Conservation (phyloP, 2,113 vertebrate species). For the Melanostigma gelatinosum region DNA sequence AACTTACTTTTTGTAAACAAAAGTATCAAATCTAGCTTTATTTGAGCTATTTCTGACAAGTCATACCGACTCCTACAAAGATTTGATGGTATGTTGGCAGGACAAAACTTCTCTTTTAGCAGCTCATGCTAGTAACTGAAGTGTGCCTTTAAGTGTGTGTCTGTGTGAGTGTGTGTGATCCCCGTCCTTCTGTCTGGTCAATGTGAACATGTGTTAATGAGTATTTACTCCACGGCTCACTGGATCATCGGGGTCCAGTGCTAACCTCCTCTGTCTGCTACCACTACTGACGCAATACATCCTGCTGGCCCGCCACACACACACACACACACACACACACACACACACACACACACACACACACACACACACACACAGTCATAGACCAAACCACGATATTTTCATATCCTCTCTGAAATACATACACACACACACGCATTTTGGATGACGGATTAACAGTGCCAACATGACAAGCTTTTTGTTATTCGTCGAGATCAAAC, state of each 20-base stretch:
- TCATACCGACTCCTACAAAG: background rate
- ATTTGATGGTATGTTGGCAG: background rate
- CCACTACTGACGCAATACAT: conserved; percentile 61
- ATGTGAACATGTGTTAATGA: conserved; percentile 74
- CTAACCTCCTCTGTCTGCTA: conserved; percentile 64
- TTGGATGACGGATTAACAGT: too few relatives aligned
- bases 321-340: background rate
- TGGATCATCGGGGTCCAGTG: conserved; percentile 44
- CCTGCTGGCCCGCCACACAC: conserved; percentile 7
- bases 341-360: background rate
- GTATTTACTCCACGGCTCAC: conserved; percentile 70
- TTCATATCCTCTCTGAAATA: too few relatives aligned
- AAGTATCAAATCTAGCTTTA: too few relatives aligned
- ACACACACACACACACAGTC: background rate
- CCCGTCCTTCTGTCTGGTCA: conserved; percentile 52
- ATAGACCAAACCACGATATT: too few relatives aligned
- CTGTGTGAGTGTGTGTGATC: background rate
- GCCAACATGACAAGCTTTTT: too few relatives aligned
- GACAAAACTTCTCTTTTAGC: background rate
- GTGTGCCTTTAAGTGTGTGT: background rate
- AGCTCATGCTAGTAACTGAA: background rate
- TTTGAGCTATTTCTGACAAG: too few relatives aligned
- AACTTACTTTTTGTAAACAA: too few relatives aligned
- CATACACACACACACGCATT: background rate
- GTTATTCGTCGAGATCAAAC: too few relatives aligned